phyloP scores from a whole-genome alignment of 1,140 invertebrate genomes.

The Diorhabda carinulata region DNA sequence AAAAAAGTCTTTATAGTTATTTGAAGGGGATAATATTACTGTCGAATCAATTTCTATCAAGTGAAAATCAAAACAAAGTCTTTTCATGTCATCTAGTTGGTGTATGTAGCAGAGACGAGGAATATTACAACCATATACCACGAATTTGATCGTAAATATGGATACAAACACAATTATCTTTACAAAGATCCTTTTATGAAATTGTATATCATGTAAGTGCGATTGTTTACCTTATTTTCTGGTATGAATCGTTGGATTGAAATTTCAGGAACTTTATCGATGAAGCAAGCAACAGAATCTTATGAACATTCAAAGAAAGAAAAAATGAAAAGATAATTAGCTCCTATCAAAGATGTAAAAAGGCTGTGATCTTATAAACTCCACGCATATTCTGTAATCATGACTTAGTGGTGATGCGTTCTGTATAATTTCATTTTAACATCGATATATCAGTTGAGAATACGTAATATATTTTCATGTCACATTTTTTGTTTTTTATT shows the following conservation, averaged over 20 bases:
- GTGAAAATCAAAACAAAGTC: too few species aligned
- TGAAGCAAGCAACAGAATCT: neutral
- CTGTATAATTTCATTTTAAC: too few species aligned
- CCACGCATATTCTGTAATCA: neutral
- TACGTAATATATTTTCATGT: too few species aligned
- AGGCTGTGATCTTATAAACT: conserved; percentile 16
- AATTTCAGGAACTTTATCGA: conserved; percentile 6
- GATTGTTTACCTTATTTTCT: neutral
- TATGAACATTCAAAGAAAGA: neutral
- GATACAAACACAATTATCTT: conserved; percentile 32
- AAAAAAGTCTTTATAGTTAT: too few species aligned
- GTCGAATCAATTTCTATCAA: too few species aligned
- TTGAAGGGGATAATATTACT: too few species aligned
- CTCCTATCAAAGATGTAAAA: conserved; percentile 20
- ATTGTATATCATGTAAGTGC: conserved; percentile 31
- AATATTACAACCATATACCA: conserved; percentile 24
- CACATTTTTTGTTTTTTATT: too few species aligned
- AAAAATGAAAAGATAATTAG: neutral
- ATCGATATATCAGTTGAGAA: too few species aligned
- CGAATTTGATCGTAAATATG: conserved; percentile 25
- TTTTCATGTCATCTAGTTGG: conserved; percentile 25
- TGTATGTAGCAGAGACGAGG: conserved; percentile 23
- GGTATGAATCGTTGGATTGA: neutral
- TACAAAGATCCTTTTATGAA: conserved; percentile 32
- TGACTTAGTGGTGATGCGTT: neutral